These are phyloP conservation scores for Mus spicilegus DNA, from an alignment of 2,113 vertebrate species.

Conservation along the genomic window DNA sequence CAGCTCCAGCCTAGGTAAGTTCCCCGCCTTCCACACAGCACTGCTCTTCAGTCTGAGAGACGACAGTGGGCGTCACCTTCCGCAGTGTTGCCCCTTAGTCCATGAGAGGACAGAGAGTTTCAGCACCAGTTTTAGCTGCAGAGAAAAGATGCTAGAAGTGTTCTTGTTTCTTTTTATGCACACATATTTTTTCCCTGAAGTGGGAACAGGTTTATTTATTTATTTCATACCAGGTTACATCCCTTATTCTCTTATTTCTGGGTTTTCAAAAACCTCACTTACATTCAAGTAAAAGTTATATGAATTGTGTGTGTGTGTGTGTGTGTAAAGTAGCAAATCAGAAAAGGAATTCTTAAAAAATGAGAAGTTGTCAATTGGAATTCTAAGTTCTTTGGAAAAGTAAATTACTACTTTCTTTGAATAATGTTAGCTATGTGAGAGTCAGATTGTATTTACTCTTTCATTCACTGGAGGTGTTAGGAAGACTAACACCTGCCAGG, in stretches of 20 bases:
- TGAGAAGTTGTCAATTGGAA: constrained; percentile 68
- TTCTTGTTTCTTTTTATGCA: background rate
- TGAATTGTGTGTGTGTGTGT: constrained; percentile 29
- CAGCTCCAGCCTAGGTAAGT: constrained; percentile 96
- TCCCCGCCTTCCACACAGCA: background rate
- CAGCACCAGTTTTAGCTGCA: background rate
- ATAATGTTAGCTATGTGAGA: constrained; percentile 48
- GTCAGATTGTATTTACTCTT: constrained; percentile 74
- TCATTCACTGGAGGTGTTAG: constrained; percentile 62
- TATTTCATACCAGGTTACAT: constrained; percentile 46
- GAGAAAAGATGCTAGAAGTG: constrained; percentile 26
- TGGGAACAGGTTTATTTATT: constrained; percentile 64
- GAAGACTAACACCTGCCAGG: constrained; percentile 63
- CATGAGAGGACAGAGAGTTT: background rate
- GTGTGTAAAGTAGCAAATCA: constrained; percentile 70
- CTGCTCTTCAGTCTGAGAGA: fast-evolving
- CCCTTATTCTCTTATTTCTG: constrained; percentile 75
- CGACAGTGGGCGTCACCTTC: background rate
- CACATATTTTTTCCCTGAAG: constrained; percentile 60
- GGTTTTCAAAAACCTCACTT: constrained; percentile 65
- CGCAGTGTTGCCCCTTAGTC: background rate
- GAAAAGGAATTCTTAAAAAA: constrained; percentile 73
- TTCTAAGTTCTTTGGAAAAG: constrained; percentile 73
- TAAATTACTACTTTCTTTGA: constrained; percentile 78
- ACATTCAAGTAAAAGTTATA: constrained; percentile 63